Evolutionary conservation across 2,797 vertebrate species (phyloP).

Genomic region (Aulostomus chinensis): DNA sequence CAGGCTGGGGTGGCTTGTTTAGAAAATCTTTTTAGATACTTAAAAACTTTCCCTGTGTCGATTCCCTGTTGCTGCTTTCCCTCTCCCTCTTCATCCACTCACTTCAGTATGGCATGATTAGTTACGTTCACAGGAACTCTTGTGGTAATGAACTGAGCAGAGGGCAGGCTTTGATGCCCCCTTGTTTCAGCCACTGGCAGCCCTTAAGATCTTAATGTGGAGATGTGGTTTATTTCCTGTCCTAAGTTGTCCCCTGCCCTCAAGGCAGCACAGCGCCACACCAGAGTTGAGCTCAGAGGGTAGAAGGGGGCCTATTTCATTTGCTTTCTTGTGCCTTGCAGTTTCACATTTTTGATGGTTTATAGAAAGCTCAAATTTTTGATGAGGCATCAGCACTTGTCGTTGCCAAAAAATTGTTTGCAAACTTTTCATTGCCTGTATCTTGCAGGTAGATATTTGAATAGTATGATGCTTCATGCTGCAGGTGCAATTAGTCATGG

Average conservation of each 20-base stretch:
- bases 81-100: no score
- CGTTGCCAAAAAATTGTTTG: background rate
- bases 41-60: no score
- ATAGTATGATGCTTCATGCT: conserved; percentile 28
- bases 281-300: conserved; percentile 22
- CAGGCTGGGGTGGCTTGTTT: no score
- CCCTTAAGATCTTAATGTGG: conserved; percentile 40
- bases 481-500: conserved; percentile 52
- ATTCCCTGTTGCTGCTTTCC: no score
- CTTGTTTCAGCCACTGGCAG: conserved; percentile 18
- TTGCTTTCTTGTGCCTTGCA: conserved; percentile 36
- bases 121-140: no score
- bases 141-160: no score
- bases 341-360: conserved; percentile 52
- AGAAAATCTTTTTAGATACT: no score
- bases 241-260: conserved; percentile 16
- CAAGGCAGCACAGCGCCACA: background rate
- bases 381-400: background rate
- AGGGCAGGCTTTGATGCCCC: conserved; percentile 15
- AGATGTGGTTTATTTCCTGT: conserved; percentile 38
- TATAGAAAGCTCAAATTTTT: conserved; percentile 14
- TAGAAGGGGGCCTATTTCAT: conserved; percentile 48
- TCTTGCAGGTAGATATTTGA: conserved; percentile 20
- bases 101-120: no score
- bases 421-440: conserved; percentile 2